A percentile compares a stretch with the other conserved stretches of the same genome.
phyloP scores from a whole-genome alignment of 1,140 invertebrate genomes.

The Pachypsylla venusta region DNA sequence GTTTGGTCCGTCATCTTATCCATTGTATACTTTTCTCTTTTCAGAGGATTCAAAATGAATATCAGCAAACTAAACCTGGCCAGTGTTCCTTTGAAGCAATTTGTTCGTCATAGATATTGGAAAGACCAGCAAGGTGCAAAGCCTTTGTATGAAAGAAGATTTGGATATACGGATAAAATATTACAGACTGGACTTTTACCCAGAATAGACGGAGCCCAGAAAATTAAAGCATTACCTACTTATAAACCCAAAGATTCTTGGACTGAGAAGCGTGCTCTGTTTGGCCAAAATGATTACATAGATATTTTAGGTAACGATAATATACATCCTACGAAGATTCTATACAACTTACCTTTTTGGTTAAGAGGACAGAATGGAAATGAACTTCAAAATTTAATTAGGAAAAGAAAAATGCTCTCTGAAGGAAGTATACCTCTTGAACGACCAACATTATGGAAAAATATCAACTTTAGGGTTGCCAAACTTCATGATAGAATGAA shows the following conservation, averaged over 20 bases:
- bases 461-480: slow-evolving; percentile 33
- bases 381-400: slow-evolving; percentile 64
- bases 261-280: slow-evolving; percentile 57
- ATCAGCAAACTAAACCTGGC: neutral
- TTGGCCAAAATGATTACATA: slow-evolving; percentile 94
- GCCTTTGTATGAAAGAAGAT: slow-evolving; percentile 40
- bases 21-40: too few relatives aligned
- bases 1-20: too few relatives aligned
- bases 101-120: slow-evolving; percentile 44
- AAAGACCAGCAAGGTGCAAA: slow-evolving; percentile 45
- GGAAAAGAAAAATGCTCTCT: slow-evolving; percentile 50
- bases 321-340: slow-evolving; percentile 61
- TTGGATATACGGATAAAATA: slow-evolving; percentile 51
- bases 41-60: neutral
- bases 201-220: slow-evolving; percentile 32
- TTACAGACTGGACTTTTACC: slow-evolving; percentile 51
- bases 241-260: slow-evolving; percentile 59
- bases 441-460: slow-evolving; percentile 57
- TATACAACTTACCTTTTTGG: slow-evolving; percentile 74
- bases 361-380: slow-evolving; percentile 71
- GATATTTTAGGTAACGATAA: slow-evolving; percentile 76
- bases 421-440: slow-evolving; percentile 39
- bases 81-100: slow-evolving; percentile 13
- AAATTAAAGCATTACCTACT: slow-evolving; percentile 42
- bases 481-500: neutral